Evolutionary conservation across 2,888 invertebrate genomes (phyloP).

Genomic region (Sipha maydis): DNA sequence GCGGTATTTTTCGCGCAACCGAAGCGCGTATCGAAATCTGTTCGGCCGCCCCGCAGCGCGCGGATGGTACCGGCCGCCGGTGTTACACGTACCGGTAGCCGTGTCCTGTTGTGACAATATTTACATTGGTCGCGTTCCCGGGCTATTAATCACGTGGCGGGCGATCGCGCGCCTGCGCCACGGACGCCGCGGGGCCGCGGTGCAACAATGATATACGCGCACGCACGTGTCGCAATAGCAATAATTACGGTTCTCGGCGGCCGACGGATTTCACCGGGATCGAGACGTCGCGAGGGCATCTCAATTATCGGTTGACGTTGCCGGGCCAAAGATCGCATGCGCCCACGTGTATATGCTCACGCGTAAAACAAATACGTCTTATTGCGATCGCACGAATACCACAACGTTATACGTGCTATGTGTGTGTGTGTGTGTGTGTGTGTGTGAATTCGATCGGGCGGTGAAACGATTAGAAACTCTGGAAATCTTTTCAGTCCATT

Average conservation of each 20-base stretch:
- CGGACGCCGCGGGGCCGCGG: background rate
- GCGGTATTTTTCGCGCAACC: background rate
- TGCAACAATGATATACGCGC: background rate
- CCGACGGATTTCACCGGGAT: background rate
- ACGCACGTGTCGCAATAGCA: background rate
- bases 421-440: too few relatives aligned
- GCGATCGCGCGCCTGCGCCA: background rate
- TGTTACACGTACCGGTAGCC: constrained; percentile 10
- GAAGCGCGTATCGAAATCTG: too few relatives aligned
- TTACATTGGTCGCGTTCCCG: constrained; percentile 22
- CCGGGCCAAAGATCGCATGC: constrained; percentile 11
- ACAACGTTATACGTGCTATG: too few relatives aligned
- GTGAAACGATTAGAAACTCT: background rate
- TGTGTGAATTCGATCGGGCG: background rate
- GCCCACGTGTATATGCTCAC: too few relatives aligned
- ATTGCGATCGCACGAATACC: too few relatives aligned
- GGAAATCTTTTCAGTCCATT: too few relatives aligned
- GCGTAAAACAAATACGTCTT: too few relatives aligned
- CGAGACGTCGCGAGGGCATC: constrained; percentile 14
- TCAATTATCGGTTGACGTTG: constrained; percentile 14
- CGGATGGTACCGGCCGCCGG: background rate
- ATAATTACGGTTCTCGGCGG: background rate
- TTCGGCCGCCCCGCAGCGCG: too few relatives aligned
- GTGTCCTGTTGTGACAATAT: constrained; percentile 41
- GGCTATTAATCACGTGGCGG: constrained; percentile 13